phyloP scores from a whole-genome alignment of 2,888 invertebrate genomes.

The Barypeithes pellucidus region DNA sequence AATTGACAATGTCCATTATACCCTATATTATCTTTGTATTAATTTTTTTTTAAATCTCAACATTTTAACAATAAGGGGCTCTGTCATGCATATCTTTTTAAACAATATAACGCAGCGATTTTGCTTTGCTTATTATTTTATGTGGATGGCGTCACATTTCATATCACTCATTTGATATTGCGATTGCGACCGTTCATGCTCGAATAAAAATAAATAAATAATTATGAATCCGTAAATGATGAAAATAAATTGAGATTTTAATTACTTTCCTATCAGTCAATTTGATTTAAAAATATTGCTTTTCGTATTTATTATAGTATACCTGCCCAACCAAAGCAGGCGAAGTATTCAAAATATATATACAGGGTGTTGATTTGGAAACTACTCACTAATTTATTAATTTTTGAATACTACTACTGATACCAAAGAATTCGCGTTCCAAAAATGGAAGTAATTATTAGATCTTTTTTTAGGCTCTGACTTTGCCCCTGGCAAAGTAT shows the following conservation, averaged over 20 bases:
- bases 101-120: constrained; percentile 1
- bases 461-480: too few relatives aligned
- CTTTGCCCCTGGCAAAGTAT: too few relatives aligned
- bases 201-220: constrained; percentile 4
- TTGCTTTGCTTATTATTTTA: background rate
- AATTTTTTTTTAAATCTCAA: background rate
- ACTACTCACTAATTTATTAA: too few relatives aligned
- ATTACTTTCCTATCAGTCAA: background rate
- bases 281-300: background rate
- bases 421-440: too few relatives aligned
- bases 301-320: too few relatives aligned
- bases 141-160: constrained; percentile 15
- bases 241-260: background rate
- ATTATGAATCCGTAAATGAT: background rate
- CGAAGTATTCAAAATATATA: too few relatives aligned
- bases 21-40: too few relatives aligned
- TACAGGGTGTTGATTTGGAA: too few relatives aligned
- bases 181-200: background rate
- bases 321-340: too few relatives aligned
- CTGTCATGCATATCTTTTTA: constrained; percentile 4
- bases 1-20: too few relatives aligned
- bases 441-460: too few relatives aligned
- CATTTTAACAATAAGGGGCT: background rate
- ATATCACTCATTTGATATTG: background rate
- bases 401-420: too few relatives aligned